Base-by-base conservation (phyloP, 2,113 vertebrate species). In the Thymallus thymallus region DNA sequence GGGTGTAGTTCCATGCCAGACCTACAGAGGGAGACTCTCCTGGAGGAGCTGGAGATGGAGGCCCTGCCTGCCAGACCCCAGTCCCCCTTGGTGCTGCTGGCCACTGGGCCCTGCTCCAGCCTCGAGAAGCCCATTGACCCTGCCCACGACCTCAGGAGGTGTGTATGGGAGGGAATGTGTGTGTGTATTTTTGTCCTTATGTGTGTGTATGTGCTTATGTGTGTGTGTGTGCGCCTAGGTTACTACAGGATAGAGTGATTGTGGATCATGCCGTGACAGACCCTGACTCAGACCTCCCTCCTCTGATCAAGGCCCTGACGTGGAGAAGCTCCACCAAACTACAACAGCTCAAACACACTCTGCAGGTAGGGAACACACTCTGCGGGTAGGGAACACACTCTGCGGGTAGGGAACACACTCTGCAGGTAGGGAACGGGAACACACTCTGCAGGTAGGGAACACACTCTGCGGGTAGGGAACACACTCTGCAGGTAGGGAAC, bases 1-100 rank as follows among this genome's bases (percentile, higher is more conserved):
- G 72, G 77, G 48, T 82, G 71, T 30, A 45, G 55, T 64, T 87
- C 83, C 20, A 78, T 84, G 84, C 73, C 82, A 64, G 76, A 84
- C 32, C 73, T 85, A 41, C 67, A 69, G 51, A 77, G 65, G 46
- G 67, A 85, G 61, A 78, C 71, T 5, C 69, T 84, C 3, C 60
- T 72, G 35, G 78, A 81, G 72, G 84, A 85, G 80, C 64, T 79
- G 48, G 74, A 71, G 51, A 73, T 84, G 56, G 74, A 69, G 24
- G 20, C 4, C 35, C 24, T 32, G 7, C 73, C 35, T 2, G 1
- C 32, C 6, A 66, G 76, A 3, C 41, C 80, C 24, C 12, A 58
- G 48, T 75, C 86, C 3, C 78, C 82, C 12, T 14, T 78, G 26
- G 74, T 79, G 35, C 78, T 80, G 18, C 66, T 76, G 26, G 72